Percentiles rank a stretch among this genome's conserved stretches.
phyloP scores from a whole-genome alignment of 2,113 vertebrate genomes.

The Nansenia antarctica region DNA sequence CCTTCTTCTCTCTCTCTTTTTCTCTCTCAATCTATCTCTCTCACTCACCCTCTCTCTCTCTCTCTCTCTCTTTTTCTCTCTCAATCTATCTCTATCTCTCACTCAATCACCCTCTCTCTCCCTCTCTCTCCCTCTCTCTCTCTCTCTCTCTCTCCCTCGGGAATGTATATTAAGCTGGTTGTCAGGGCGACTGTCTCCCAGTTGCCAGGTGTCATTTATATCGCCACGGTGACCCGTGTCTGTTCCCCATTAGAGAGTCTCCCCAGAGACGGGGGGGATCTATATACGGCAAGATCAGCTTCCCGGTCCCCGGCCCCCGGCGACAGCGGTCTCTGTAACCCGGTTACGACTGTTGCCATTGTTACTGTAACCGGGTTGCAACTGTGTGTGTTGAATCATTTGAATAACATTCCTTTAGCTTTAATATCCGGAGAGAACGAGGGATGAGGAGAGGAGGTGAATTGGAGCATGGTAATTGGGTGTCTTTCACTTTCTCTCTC shows the following conservation, averaged over 20 bases:
- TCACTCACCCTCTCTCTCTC: neutral
- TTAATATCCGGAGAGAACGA: neutral
- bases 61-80: neutral
- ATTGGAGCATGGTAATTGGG: no score
- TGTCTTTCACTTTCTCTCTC: no score
- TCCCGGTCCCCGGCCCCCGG: constrained; percentile 22
- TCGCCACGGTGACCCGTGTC: constrained; percentile 65
- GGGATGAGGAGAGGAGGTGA: neutral
- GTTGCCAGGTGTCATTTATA: constrained; percentile 73
- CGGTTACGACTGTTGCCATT: constrained; percentile 30
- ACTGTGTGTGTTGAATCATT: neutral
- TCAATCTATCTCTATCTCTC: neutral
- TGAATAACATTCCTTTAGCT: no score
- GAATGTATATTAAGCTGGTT: constrained; percentile 57
- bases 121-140: neutral
- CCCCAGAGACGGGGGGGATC: constrained; percentile 41
- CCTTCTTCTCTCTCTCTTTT: neutral
- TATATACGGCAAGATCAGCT: constrained; percentile 28
- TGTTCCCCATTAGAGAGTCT: constrained; percentile 62
- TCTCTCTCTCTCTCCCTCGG: neutral
- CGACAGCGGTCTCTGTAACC: constrained; percentile 15
- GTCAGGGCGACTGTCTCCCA: constrained; percentile 68
- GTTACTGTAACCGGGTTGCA: constrained; percentile 8
- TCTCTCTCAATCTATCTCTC: neutral
- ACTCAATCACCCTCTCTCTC: neutral